Evolutionary conservation across 1,140 invertebrate genomes (phyloP), one percentile per base, ranked within the genome.

Genomic region (Steinernema feltiae): DNA sequence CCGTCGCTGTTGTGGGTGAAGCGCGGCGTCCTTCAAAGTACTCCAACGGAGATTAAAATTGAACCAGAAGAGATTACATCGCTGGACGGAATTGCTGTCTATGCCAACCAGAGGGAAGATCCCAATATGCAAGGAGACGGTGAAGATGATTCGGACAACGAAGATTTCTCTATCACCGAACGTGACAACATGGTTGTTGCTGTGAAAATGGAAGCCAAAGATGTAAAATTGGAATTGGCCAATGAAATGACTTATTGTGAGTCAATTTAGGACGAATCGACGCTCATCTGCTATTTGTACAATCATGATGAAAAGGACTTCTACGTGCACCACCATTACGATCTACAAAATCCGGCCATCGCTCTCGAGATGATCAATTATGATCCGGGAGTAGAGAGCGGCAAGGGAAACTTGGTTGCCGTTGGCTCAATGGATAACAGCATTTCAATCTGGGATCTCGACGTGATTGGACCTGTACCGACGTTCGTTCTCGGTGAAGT

Each of bases 391-490:
- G 32, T 21, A 1, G 48, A 69, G 78, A 48, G 74, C 80, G 79
- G 32, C 41, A 71, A 83, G 89, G 93, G 91, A 24, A 97, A 95
- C 87, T 90, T 94, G 80, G 91, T 94, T 82, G 95, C 94, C 1
- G 90, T 98, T 81, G 95, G 94, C 18, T 92, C 91, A 46, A 95
- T 98, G 93, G 91, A 91, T 77, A 91, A 94, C 0, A 90, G 93
- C 53, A 96, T 98, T 75, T 91, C 94, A 78, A 90, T 98, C 15
- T 98, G 95, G 95, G 94, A 98, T 87, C 87, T 98, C 32, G 95
- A 98, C 88, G 89, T 98, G 71, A 91, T 96, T 71, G 92, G 97
- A 84, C 63, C n/a, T 69, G 31, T 29, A 35, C 12, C 81, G n/a
- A 32, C 46, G 41, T 18, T 53, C 30, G 31, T 71, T 3, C 31